These are phyloP conservation scores for Ophiodon elongatus DNA, from an alignment of 2,113 vertebrate genomes.

Conservation along the genomic window DNA sequence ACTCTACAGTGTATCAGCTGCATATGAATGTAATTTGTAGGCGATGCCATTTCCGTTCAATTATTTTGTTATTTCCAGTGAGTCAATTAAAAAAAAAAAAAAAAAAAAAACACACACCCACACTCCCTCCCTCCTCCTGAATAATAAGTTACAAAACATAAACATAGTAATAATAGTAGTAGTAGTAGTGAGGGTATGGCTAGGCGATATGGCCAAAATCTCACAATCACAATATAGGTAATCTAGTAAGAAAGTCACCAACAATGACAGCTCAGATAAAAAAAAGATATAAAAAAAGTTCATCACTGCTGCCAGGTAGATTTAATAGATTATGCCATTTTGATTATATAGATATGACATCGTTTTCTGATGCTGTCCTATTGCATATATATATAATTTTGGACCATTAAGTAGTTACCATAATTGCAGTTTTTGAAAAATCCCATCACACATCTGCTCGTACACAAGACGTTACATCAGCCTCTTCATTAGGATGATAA, in stretches of 20 bases:
- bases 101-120: no score
- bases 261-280: no score
- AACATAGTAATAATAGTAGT: no score
- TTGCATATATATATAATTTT: background rate
- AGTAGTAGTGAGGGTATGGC: no score
- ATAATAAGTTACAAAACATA: background rate
- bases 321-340: background rate
- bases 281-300: background rate
- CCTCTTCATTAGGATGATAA: slow-evolving; percentile 34
- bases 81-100: background rate
- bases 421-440: slow-evolving; percentile 34
- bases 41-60: background rate
- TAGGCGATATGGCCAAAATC: no score
- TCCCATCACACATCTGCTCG: slow-evolving; percentile 25
- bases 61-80: background rate
- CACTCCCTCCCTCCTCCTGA: no score
- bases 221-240: no score
- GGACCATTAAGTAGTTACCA: background rate
- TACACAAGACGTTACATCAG: slow-evolving; percentile 49
- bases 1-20: background rate
- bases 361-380: background rate
- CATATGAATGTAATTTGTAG: background rate
- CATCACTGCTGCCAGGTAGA: background rate
- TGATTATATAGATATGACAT: background rate
- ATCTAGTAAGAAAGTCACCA: no score